phyloP scores from a whole-genome alignment of 2,113 vertebrate genomes.

The Silurus glanis region DNA sequence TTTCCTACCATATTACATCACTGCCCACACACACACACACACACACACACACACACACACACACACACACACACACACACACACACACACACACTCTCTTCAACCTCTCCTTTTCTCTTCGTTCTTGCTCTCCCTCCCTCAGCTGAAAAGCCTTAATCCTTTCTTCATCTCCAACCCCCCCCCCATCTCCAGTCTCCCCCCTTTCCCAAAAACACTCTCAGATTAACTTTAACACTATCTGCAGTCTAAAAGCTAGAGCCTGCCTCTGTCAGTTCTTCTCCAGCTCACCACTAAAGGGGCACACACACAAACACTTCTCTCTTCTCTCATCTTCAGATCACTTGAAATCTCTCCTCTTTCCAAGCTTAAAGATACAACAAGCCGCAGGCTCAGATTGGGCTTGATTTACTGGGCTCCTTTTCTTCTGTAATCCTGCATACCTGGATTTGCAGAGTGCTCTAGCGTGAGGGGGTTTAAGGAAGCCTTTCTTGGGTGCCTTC shows the following conservation, averaged over 20 bases:
- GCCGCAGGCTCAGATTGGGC: conserved; percentile 41
- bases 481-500: conserved; percentile 44
- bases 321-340: conserved; percentile 46
- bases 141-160: conserved; percentile 35
- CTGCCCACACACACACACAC: conserved; percentile 54
- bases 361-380: conserved; percentile 41
- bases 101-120: conserved; percentile 47
- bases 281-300: conserved; percentile 44
- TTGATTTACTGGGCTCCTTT: conserved; percentile 50
- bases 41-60: conserved; percentile 54
- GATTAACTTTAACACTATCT: conserved; percentile 74
- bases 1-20: conserved; percentile 30
- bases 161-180: conserved; percentile 41
- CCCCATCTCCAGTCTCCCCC: conserved; percentile 34
- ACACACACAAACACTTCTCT: conserved; percentile 42
- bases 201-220: conserved; percentile 67
- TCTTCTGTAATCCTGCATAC: conserved; percentile 53
- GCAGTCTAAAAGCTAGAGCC: conserved; percentile 66
- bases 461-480: conserved; percentile 47
- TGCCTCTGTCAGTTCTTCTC: conserved; percentile 57
- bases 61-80: conserved; percentile 56
- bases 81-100: conserved; percentile 53
- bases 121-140: conserved; percentile 48
- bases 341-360: conserved; percentile 35
- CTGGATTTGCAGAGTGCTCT: conserved; percentile 43